Conservation (phyloP, 2,113 vertebrate genomes). For the Tapirus terrestris region DNA sequence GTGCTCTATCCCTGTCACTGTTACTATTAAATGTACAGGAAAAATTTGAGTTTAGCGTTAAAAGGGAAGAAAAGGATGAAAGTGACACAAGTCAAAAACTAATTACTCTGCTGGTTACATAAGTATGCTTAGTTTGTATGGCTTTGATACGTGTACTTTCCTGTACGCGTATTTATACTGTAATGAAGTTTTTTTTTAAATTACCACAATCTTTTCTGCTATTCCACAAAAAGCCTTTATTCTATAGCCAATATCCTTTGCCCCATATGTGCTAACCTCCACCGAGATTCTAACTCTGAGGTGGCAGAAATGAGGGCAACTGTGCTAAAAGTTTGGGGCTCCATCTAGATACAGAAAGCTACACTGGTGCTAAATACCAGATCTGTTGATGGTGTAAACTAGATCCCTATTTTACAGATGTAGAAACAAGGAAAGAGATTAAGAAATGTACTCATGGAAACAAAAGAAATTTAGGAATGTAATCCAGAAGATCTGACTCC, state of each 20-base stretch:
- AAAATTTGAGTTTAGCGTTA: conserved; percentile 37
- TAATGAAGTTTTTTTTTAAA: conserved; percentile 18
- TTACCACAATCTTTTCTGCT: not conserved
- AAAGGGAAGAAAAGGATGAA: conserved; percentile 46
- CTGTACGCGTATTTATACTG: not conserved
- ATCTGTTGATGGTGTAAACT: not conserved
- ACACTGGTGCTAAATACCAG: not conserved
- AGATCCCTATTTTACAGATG: conserved; percentile 36
- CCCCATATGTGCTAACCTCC: not conserved
- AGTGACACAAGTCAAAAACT: conserved; percentile 20
- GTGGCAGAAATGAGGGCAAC: not conserved
- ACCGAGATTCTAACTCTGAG: conserved; percentile 8
- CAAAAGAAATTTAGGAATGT: conserved; percentile 15
- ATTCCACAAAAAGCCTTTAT: conserved; percentile 11
- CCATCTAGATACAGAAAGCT: not conserved
- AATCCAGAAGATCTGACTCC: conserved; percentile 17
- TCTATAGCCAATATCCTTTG: not conserved
- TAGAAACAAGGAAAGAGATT: not conserved
- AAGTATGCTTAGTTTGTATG: not conserved
- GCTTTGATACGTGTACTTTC: not conserved
- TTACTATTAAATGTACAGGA: not conserved
- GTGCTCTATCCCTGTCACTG: not conserved
- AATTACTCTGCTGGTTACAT: not conserved
- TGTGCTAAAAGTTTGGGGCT: conserved; percentile 28
- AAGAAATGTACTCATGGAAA: conserved; percentile 29